Evolutionary conservation across 2,888 invertebrate species (phyloP), one percentile per base, ranked within the genome.

Genomic region (Dynastes maya): DNA sequence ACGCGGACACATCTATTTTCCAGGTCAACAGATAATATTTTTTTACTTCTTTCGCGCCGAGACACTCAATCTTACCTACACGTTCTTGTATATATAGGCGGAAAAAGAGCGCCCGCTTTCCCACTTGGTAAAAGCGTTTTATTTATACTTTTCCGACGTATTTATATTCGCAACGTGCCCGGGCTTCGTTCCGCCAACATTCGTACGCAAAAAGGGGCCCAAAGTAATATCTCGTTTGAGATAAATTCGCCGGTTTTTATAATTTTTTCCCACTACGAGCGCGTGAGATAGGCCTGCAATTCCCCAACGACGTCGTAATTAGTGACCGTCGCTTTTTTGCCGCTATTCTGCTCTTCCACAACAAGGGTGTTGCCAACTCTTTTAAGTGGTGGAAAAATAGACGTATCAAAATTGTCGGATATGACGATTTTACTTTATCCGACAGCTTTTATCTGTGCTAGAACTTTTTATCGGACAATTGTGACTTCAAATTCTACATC

Each of bases 1-100:
- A 72, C 40, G 72, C 40, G 22, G 40, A 22, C 58, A 45, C 72
- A 72, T 72, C 58, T 58, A 72, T 72, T 72, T 72, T 72, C 72
- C 72, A 40, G 72, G 72, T 72, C 72, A 72, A 61, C 72, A 72
- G 72, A 72, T 72, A 72, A 72, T 72, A 58, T 72, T 72, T 58
- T 72, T 72, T 72, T 40, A 32, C 45, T 72, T 58, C 58, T 70
- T 70, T 53, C 55, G 13, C 53, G 32, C 29, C 11, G 53, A 70
- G 32, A 58, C 40, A 58, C 22, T 72, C 72, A 72, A 58, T 72
- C 58, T 72, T 72, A 72, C 72, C 72, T 72, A 72, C 58, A 58
- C 72, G 58, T 58, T 58, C 58, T 51, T 13, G 63, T 63, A 27
- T 32, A 22, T 58, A 58, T 4, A 58, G 53, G 53, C 27, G 29